These are phyloP conservation scores for Ammodytes dubius DNA, from an alignment of 2,113 vertebrate genomes.

Conservation along the genomic window DNA sequence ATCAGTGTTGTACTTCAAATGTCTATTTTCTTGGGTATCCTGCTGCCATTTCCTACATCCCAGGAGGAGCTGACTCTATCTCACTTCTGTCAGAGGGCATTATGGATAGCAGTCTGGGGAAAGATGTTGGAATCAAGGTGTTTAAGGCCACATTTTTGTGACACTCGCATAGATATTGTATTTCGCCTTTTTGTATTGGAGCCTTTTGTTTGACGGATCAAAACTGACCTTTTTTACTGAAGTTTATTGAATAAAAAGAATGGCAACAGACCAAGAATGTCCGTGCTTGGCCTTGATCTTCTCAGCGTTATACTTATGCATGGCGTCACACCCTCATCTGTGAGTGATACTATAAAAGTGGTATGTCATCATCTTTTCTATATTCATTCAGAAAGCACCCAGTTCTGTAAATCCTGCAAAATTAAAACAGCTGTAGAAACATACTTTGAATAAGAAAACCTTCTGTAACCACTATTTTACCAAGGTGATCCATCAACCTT, in stretches of 20 bases:
- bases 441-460: conserved; percentile 33
- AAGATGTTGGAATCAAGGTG: conserved; percentile 53
- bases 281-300: conserved; percentile 9
- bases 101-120: conserved; percentile 69
- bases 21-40: conserved; percentile 46
- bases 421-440: conserved; percentile 46
- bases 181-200: conserved; percentile 34
- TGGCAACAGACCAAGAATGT: neutral
- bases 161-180: conserved; percentile 43
- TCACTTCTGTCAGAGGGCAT: conserved; percentile 64
- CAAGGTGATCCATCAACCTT: conserved; percentile 14
- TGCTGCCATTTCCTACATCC: conserved; percentile 23
- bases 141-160: conserved; percentile 42
- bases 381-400: conserved; percentile 31
- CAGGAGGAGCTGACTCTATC: conserved; percentile 44
- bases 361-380: conserved; percentile 10
- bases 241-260: conserved; percentile 34
- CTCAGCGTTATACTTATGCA: neutral
- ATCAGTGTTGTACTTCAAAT: conserved; percentile 47
- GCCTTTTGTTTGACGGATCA: conserved; percentile 21
- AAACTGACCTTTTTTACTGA: conserved; percentile 40
- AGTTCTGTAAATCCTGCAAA: conserved; percentile 34
- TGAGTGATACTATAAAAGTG: conserved; percentile 20
- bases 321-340: conserved; percentile 1
- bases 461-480: too few species aligned